Percentiles rank a stretch among this genome's conserved stretches.
These are phyloP conservation scores for Fringilla coelebs DNA, from an alignment of 2,797 vertebrate species.

Conservation along the genomic window DNA sequence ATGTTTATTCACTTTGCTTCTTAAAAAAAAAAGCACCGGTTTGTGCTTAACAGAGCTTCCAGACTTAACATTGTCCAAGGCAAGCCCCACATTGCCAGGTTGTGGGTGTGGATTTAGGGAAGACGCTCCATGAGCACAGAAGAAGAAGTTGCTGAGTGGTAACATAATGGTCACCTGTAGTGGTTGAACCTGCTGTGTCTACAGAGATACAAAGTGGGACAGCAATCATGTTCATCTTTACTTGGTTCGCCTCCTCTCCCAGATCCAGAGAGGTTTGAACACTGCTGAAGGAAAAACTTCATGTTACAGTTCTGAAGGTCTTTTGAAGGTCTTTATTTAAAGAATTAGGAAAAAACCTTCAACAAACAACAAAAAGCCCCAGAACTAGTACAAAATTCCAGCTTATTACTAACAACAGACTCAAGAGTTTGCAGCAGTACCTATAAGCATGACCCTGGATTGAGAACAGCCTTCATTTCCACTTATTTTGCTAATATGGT, in stretches of 20 bases:
- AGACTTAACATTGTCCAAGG: neutral
- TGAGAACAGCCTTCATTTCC: neutral
- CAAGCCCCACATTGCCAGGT: neutral
- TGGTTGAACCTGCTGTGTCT: neutral
- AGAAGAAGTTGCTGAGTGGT: neutral
- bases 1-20: neutral
- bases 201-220: neutral
- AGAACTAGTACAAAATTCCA: neutral
- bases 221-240: neutral
- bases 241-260: neutral
- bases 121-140: neutral
- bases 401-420: neutral
- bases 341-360: neutral
- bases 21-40: neutral
- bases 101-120: neutral
- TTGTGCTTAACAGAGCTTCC: neutral
- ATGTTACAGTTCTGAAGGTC: neutral
- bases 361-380: neutral
- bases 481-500: rapidly evolving
- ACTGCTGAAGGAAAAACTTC: neutral
- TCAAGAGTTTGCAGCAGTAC: neutral
- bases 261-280: neutral
- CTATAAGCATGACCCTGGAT: neutral
- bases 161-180: neutral
- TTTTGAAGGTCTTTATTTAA: neutral